phyloP scores from a whole-genome alignment of 1,140 invertebrate genomes.

The Oryzaephilus surinamensis region DNA sequence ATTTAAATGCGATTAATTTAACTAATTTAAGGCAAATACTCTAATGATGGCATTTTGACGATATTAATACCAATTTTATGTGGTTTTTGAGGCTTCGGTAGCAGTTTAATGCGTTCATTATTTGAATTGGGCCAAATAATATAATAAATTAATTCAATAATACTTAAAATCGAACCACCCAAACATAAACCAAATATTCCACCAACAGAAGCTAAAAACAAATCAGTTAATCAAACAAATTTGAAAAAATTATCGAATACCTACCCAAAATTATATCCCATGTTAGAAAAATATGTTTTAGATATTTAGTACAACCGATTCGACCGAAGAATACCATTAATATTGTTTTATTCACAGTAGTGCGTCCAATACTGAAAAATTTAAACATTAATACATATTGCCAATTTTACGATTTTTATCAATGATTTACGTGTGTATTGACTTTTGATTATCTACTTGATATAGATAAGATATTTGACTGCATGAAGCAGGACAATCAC shows the following conservation, averaged over 20 bases:
- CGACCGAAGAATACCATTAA: slow-evolving; percentile 11
- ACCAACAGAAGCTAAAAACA: slow-evolving; percentile 38
- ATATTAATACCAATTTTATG: too few relatives aligned
- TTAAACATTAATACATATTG: neutral
- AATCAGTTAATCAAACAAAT: neutral
- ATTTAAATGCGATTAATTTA: too few relatives aligned
- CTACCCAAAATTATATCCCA: slow-evolving; percentile 15
- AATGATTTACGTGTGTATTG: slow-evolving; percentile 3
- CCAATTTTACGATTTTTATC: neutral
- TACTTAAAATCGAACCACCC: slow-evolving; percentile 38
- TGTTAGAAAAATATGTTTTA: slow-evolving; percentile 10
- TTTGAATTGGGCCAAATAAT: too few relatives aligned
- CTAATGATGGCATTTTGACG: too few relatives aligned
- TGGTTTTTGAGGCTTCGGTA: too few relatives aligned
- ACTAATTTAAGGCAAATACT: too few relatives aligned
- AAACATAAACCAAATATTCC: slow-evolving; percentile 38
- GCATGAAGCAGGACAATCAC: slow-evolving; percentile 8
- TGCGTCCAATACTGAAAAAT: slow-evolving; percentile 7
- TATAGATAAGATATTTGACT: slow-evolving; percentile 6
- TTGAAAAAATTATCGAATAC: slow-evolving; percentile 1
- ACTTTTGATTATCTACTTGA: slow-evolving; percentile 5
- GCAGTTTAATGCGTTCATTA: too few relatives aligned
- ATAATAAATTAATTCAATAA: slow-evolving; percentile 31
- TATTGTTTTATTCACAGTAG: slow-evolving; percentile 1
- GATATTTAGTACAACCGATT: slow-evolving; percentile 9